Percentiles rank a stretch among this genome's conserved stretches.
Conservation (phyloP, 2,888 invertebrate species). For the Autographa gamma region DNA sequence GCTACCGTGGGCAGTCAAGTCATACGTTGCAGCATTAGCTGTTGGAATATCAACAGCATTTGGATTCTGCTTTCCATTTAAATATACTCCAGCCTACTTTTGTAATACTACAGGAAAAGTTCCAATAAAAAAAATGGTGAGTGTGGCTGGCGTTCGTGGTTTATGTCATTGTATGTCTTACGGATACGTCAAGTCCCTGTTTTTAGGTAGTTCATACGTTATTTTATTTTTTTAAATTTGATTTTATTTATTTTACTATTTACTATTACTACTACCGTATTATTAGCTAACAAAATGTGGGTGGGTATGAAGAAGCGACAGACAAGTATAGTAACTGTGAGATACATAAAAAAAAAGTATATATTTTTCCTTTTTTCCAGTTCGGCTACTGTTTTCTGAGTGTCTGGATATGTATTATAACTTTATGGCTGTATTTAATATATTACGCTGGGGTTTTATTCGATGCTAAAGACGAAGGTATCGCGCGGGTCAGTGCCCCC, state of each 20-base stretch:
- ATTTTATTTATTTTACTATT: no score
- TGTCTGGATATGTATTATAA: slow-evolving; percentile 62
- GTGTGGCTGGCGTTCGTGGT: not conserved
- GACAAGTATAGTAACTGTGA: not conserved
- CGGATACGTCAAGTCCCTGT: not conserved
- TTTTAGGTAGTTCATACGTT: no score
- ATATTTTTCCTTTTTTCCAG: slow-evolving; percentile 59
- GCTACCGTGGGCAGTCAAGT: slow-evolving; percentile 58
- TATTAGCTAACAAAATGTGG: no score
- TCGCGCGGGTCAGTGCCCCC: not conserved
- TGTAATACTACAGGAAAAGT: slow-evolving; percentile 73
- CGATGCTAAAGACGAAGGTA: not conserved
- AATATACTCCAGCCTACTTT: slow-evolving; percentile 74
- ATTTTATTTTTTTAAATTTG: no score
- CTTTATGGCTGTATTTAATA: slow-evolving; percentile 34
- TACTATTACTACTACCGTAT: no score
- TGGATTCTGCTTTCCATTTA: slow-evolving; percentile 73
- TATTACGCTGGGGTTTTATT: slow-evolving; percentile 40
- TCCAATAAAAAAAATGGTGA: slow-evolving; percentile 71
- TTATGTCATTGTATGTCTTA: not conserved
- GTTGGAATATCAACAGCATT: slow-evolving; percentile 70
- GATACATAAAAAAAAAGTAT: not conserved
- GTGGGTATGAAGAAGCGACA: no score
- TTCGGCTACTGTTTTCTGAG: slow-evolving; percentile 60
- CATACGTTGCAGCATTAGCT: slow-evolving; percentile 67